Evolutionary conservation across 2,888 invertebrate genomes (phyloP).

Genomic region (Desoria tigrina): DNA sequence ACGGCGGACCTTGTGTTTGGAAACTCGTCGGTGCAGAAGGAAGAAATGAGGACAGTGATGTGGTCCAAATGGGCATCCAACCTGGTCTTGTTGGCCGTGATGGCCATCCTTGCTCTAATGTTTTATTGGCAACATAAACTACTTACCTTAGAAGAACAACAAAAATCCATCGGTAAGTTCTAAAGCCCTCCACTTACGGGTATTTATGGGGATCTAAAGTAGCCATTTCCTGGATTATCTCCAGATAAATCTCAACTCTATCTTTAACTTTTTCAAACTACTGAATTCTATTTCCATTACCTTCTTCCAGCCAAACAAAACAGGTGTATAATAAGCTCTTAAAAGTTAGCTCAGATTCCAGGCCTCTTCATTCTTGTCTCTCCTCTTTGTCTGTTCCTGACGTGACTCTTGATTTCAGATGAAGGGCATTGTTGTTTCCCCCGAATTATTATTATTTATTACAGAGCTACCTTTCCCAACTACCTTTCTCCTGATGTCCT

Average conservation of each 20-base stretch:
- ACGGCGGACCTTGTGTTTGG: constrained; percentile 20
- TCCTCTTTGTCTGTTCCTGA: no score
- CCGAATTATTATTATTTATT: no score
- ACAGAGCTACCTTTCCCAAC: no score
- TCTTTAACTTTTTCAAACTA: background rate
- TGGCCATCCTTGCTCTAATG: constrained; percentile 50
- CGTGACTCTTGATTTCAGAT: no score
- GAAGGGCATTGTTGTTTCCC: background rate
- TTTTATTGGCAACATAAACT: constrained; percentile 53
- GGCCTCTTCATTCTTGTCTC: no score
- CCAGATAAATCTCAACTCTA: constrained; percentile 16
- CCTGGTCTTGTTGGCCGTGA: constrained; percentile 47
- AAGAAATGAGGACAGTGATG: constrained; percentile 52
- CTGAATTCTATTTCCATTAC: background rate
- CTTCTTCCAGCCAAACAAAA: background rate
- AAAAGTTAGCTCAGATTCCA: no score
- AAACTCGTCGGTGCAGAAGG: no score
- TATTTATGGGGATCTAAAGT: constrained; percentile 16
- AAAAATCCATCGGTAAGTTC: constrained; percentile 49
- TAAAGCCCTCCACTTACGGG: constrained; percentile 12
- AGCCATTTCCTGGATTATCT: constrained; percentile 13
- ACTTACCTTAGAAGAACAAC: constrained; percentile 49
- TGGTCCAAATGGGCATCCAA: constrained; percentile 53
- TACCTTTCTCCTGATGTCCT: no score
- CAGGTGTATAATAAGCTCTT: no score